A percentile compares a stretch with the other conserved stretches of the same genome.
These are phyloP conservation scores for Drosophila lacertosa DNA, from an alignment of 1,140 invertebrate species.

Conservation along the genomic window DNA sequence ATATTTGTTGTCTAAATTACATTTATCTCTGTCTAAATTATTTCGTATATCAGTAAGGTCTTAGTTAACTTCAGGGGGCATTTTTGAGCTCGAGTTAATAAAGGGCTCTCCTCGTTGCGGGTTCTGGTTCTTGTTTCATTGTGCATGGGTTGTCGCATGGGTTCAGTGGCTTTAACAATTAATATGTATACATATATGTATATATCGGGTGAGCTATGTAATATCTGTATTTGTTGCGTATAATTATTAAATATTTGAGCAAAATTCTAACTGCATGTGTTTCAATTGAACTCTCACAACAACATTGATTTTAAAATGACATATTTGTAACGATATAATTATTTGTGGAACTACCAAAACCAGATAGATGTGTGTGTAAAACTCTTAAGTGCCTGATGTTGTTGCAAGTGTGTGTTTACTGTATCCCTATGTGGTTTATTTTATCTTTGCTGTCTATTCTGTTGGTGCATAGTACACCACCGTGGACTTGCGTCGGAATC, in stretches of 20 bases:
- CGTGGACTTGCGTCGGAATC: conserved; percentile 80
- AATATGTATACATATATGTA: conserved; percentile 5
- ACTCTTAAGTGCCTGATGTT: conserved; percentile 53
- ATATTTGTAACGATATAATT: conserved; percentile 44
- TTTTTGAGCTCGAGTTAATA: conserved; percentile 51
- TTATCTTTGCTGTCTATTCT: conserved; percentile 44
- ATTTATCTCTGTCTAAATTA: conserved; percentile 44
- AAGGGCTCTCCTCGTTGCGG: conserved; percentile 28
- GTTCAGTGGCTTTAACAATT: conserved; percentile 11
- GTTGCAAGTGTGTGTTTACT: conserved; percentile 9
- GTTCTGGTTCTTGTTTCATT: conserved; percentile 24
- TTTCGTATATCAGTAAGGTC: conserved; percentile 44
- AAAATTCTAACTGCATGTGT: conserved; percentile 73
- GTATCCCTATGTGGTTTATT: conserved; percentile 1
- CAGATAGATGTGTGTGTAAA: conserved; percentile 12
- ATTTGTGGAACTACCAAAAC: conserved; percentile 7
- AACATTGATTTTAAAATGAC: conserved; percentile 57
- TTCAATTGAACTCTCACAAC: conserved; percentile 68
- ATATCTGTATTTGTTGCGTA: conserved; percentile 42
- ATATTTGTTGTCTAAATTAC: neutral
- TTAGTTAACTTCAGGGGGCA: conserved; percentile 60
- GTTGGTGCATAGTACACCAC: conserved; percentile 79
- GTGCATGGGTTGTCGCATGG: conserved; percentile 29
- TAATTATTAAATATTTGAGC: conserved; percentile 70
- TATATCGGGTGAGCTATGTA: conserved; percentile 33